Evolutionary conservation across 37 sponge, comb jelly and placozoan genomes (phyloP).

Genomic region (Lycopodina hypogea): DNA sequence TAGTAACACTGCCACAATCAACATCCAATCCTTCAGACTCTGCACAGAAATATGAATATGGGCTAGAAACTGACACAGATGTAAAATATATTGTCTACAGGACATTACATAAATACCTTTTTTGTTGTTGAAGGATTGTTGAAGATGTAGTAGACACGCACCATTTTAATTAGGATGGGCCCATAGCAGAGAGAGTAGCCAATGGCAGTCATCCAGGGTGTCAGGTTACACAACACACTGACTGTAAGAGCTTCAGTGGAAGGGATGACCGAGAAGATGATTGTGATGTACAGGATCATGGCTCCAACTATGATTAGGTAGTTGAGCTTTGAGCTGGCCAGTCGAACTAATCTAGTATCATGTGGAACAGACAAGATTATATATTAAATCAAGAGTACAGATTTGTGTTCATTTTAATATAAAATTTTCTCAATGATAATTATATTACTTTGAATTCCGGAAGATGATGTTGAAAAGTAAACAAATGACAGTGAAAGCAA

Average conservation of each 20-base stretch:
- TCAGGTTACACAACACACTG: constrained; percentile 45
- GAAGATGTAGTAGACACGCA: constrained; percentile 50
- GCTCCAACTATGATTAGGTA: constrained; percentile 46
- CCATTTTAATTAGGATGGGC: constrained; percentile 48
- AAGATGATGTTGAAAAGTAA: constrained; percentile 42
- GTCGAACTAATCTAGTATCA: constrained; percentile 36
- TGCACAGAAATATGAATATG: too few species aligned
- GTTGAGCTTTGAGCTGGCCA: constrained; percentile 49
- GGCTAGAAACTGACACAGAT: too few species aligned
- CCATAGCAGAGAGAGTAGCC: constrained; percentile 59
- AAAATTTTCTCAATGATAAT: too few species aligned
- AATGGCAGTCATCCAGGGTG: constrained; percentile 27
- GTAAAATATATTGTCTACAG: too few species aligned
- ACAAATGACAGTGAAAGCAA: constrained; percentile 37
- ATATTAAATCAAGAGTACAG: too few species aligned
- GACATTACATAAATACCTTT: neutral
- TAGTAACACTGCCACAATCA: constrained; percentile 16
- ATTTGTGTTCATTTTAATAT: too few species aligned
- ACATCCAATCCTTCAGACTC: constrained; percentile 37
- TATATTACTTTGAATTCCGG: constrained; percentile 38
- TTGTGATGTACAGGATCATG: constrained; percentile 34
- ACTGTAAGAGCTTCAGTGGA: neutral
- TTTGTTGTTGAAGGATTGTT: constrained; percentile 32
- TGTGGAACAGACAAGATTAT: constrained; percentile 3
- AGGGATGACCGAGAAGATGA: constrained; percentile 21